These are phyloP conservation scores for Amphiura filiformis DNA, from an alignment of 35 echinoderm and acorn worm species.

Conservation along the genomic window DNA sequence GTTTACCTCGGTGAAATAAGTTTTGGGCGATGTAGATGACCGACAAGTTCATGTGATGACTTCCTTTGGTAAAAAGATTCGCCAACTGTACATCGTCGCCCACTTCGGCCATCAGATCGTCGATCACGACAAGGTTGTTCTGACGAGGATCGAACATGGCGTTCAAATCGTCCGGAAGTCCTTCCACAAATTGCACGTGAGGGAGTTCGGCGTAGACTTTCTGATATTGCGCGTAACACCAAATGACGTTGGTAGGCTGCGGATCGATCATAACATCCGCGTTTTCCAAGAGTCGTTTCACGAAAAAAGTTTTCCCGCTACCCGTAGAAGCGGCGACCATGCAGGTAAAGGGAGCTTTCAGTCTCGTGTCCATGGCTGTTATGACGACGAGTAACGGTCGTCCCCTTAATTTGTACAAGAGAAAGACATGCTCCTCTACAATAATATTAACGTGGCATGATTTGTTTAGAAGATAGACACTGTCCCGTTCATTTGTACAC, in stretches of 20 bases:
- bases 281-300: constrained; percentile 17
- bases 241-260: constrained; percentile 45
- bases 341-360: constrained; percentile 48
- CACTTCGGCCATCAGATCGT: constrained; percentile 57
- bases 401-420: too few relatives aligned
- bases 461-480: too few relatives aligned
- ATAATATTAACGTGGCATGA: too few relatives aligned
- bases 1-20: constrained; percentile 55
- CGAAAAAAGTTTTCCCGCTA: constrained; percentile 52
- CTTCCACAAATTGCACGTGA: constrained; percentile 37
- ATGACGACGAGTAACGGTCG: too few relatives aligned
- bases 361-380: constrained; percentile 27
- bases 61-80: constrained; percentile 58
- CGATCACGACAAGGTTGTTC: constrained; percentile 24
- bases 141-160: neutral
- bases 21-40: constrained; percentile 66
- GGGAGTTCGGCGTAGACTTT: constrained; percentile 24
- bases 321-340: constrained; percentile 32
- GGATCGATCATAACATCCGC: neutral
- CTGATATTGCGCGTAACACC: constrained; percentile 70
- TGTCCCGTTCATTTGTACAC: too few relatives aligned
- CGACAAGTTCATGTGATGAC: constrained; percentile 56
- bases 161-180: constrained; percentile 10
- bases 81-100: constrained; percentile 35
- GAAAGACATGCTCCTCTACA: too few relatives aligned